Base-by-base conservation (phyloP, 92 coral and sea anemone species). In the Palythoa heliodiscus region DNA sequence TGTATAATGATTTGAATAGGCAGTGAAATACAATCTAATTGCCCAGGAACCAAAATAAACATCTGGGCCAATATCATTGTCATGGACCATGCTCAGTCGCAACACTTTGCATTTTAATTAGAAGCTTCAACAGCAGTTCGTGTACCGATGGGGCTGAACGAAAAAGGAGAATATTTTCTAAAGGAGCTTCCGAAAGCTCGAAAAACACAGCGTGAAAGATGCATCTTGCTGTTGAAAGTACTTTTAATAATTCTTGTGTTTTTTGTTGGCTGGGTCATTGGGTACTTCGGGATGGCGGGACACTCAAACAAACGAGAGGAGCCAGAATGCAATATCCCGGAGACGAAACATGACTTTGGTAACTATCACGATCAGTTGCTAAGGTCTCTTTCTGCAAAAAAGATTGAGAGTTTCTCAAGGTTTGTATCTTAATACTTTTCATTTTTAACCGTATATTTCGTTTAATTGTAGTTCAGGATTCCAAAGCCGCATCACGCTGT, bases 321-420 rank as follows among this genome's bases (percentile, higher is more conserved):
- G 9, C 48, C 17, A 58, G 5, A 58, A 12, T 8, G 19, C n/a
- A 29, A 20, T 43, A 71, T 4, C 10, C 76, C 14, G 3, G 85
- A 78, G 19, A 24, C 52, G 39, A 23, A 37, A 2, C 69, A 63
- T 2, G 69, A 23, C 23, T 86, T 75, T 83, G 78, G 71, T 48
- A 70, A 86, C 53, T 88, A 67, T 35, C 91, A 87, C 54, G 76
- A 85, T 11, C 83, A 53, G 58, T 50, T 87, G 67, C 75, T 86
- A 17, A 54, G 55, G 10, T 87, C 92, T 40, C 91, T 93, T 17
- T 82, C 74, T 48, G 93, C 97, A 0, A 71, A 89, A 76, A 93
- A 78, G 1, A 80, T 93, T 13, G 94, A 92, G 58, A 58, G 35
- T 13, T 89, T 91, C 84, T 93, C 91, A 16, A 90, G 91, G 97